Evolutionary conservation across 2,113 vertebrate genomes (phyloP), one percentile per base, ranked within the genome.

Genomic region (Corydoras sp.): DNA sequence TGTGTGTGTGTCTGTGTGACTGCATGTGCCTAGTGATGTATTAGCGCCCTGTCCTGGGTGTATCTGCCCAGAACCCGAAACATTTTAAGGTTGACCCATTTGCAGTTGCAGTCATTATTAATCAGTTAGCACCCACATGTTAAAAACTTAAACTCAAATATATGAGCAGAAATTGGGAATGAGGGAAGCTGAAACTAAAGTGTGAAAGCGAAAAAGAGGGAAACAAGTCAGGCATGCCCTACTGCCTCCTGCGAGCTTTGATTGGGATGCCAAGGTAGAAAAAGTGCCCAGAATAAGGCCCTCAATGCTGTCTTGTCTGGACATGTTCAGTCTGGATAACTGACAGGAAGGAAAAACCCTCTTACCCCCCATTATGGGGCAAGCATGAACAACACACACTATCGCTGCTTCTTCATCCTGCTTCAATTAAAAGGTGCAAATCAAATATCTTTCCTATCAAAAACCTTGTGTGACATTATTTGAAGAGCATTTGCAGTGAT

Each of bases 241-340:
- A 80, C 87, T 83, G 65, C 85, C 87, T 90, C 84, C 85, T 85
- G 84, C 81, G 81, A 78, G 74, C 71, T 88, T 76, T 90, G 91
- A 91, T 91, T 90, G 88, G 84, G 85, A 85, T 83, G 84, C 67
- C 85, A 76, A 32, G 78, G 84, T 78, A 54, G 58, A 31, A 61
- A 13, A 60, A 58, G 58, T 58, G 74, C 29, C 43, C 51, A 48
- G 48, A 64, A 53, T 30, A 56, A 51, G 69, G 55, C 60, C 87
- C 82, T 50, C 80, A 77, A 82, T 85, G 62, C 76, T 79, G 82
- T 82, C 84, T 81, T 87, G 90, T 78, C 84, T 81, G 88, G 89
- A 80, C 90, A 88, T 88, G 90, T 89, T 86, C 85, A 75, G 43
- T 69, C 72, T 69, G 73, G 49, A 65, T 61, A 55, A 77, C 12